Conservation (phyloP, 2,888 invertebrate genomes). For the Caenorhabditis imperialis region DNA sequence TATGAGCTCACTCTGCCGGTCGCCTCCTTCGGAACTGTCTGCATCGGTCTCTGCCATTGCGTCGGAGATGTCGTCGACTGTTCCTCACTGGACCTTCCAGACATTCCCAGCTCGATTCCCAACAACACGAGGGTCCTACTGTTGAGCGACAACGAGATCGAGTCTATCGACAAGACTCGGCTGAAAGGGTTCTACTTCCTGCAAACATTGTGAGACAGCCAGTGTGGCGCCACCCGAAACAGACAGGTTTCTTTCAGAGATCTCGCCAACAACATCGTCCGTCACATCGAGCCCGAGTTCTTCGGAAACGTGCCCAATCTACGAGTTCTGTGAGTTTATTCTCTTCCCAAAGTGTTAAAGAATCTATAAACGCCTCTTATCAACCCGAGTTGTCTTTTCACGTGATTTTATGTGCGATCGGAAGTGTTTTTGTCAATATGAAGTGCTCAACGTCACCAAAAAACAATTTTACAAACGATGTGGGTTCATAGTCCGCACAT, state of each 20-base stretch:
- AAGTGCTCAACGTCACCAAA: neutral
- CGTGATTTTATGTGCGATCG: too few relatives aligned
- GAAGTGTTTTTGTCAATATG: conserved; percentile 11
- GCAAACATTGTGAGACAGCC: conserved; percentile 44
- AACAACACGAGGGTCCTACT: conserved; percentile 53
- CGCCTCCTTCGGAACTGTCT: conserved; percentile 28
- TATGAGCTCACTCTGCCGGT: conserved; percentile 16
- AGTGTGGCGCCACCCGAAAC: neutral
- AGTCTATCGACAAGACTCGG: conserved; percentile 38
- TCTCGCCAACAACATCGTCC: conserved; percentile 60
- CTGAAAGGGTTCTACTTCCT: conserved; percentile 49
- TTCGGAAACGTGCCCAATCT: conserved; percentile 56
- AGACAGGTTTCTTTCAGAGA: conserved; percentile 50
- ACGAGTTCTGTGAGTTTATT: conserved; percentile 50
- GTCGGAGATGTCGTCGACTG: conserved; percentile 58
- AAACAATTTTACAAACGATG: neutral
- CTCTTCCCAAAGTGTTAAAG: conserved; percentile 1
- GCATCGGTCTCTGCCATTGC: conserved; percentile 58
- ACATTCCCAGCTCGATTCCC: conserved; percentile 54
- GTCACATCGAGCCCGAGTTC: conserved; percentile 47
- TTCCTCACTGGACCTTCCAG: conserved; percentile 52
- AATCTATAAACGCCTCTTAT: conserved; percentile 20
- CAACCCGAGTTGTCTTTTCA: too few relatives aligned
- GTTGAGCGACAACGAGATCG: conserved; percentile 59
- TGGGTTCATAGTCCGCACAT: conserved; percentile 1